Conservation (phyloP, 2,113 vertebrate species). For the Rhegmatorhina hoffmannsi region DNA sequence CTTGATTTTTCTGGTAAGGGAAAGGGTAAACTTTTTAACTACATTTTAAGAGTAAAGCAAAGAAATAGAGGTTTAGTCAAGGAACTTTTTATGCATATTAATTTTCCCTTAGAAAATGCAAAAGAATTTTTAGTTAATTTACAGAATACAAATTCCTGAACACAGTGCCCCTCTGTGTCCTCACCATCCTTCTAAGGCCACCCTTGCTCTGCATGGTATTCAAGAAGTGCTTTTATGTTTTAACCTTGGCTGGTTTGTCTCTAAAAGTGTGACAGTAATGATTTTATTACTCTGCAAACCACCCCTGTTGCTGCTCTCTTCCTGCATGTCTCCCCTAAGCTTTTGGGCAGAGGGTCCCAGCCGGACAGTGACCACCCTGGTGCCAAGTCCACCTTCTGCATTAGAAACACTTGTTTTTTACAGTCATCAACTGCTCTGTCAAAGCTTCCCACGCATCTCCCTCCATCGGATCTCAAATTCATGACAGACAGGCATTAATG, state of each 20-base stretch:
- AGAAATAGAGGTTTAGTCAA: neutral
- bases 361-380: neutral
- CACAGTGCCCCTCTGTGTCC: rapidly evolving
- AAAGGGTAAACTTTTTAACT: neutral
- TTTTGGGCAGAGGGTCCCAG: neutral
- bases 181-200: neutral
- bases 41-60: neutral
- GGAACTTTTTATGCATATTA: neutral
- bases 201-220: neutral
- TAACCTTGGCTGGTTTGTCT: rapidly evolving
- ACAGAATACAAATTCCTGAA: neutral
- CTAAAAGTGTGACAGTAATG: neutral
- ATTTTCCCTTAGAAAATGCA: neutral
- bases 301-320: neutral
- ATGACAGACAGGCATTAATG: neutral
- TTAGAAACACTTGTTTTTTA: neutral
- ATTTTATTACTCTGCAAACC: neutral
- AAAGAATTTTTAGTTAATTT: neutral
- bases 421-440: neutral
- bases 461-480: neutral
- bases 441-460: neutral
- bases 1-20: neutral
- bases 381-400: neutral
- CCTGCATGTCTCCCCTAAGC: rapidly evolving
- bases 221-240: neutral